Percentiles rank a stretch among this genome's conserved stretches.
Evolutionary conservation across 1,140 invertebrate species (phyloP).

Genomic region (Drosophila yakuba): DNA sequence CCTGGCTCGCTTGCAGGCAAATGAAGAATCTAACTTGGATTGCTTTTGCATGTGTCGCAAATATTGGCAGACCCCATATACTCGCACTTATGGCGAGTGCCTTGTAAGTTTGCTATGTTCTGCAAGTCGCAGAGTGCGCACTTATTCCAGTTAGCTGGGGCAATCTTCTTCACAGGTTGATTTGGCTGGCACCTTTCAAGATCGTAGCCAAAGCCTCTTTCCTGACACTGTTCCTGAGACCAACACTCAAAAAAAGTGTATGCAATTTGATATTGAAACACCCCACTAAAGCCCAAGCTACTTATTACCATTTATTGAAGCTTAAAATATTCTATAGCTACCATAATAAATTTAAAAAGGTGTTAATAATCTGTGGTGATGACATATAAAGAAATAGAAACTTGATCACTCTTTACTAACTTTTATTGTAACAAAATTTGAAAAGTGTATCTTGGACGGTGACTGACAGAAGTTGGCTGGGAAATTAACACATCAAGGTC

Average conservation of each 20-base stretch:
- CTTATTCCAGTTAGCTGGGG: constrained; percentile 59
- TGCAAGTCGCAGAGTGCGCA: constrained; percentile 58
- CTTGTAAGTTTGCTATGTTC: constrained; percentile 57
- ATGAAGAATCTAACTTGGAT: constrained; percentile 60
- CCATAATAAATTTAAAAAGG: too few relatives aligned
- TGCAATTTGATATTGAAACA: neutral
- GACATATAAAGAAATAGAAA: too few relatives aligned
- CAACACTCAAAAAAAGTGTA: constrained; percentile 4
- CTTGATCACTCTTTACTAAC: too few relatives aligned
- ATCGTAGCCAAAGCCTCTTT: constrained; percentile 65
- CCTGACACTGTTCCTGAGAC: constrained; percentile 10
- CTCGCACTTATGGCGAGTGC: constrained; percentile 58
- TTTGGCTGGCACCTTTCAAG: constrained; percentile 25
- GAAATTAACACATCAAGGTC: constrained; percentile 84
- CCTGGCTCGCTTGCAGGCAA: constrained; percentile 29
- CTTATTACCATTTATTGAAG: too few relatives aligned
- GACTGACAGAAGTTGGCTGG: constrained; percentile 29
- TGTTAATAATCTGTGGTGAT: too few relatives aligned
- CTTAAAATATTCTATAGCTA: too few relatives aligned
- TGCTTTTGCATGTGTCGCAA: constrained; percentile 72
- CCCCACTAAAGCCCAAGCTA: too few relatives aligned
- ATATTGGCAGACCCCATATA: constrained; percentile 68
- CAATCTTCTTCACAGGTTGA: constrained; percentile 31
- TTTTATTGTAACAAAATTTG: constrained; percentile 9
- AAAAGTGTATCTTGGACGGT: constrained; percentile 37